phyloP scores from a whole-genome alignment of 1,140 invertebrate species.

The Drosophila saltans region DNA sequence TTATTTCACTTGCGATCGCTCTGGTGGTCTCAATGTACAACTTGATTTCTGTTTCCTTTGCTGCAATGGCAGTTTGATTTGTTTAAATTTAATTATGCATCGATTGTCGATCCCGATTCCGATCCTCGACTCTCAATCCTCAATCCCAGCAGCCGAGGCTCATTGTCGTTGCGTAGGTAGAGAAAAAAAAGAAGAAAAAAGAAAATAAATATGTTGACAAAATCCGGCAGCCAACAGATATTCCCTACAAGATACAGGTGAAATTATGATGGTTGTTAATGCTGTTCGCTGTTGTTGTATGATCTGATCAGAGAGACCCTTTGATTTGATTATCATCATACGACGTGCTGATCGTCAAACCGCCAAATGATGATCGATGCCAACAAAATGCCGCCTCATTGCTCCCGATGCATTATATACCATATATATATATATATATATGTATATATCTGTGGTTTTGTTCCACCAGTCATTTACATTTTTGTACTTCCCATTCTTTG shows the following conservation, averaged over 20 bases:
- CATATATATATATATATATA: no score
- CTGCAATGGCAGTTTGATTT: conserved; percentile 77
- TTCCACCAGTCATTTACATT: conserved; percentile 62
- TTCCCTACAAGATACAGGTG: conserved; percentile 35
- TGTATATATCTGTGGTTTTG: not conserved
- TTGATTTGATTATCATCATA: conserved; percentile 78
- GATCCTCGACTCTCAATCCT: conserved; percentile 15
- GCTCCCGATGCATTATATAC: conserved; percentile 1
- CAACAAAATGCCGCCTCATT: conserved; percentile 23
- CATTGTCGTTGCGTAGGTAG: no score
- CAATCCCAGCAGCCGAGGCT: not conserved
- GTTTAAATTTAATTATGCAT: conserved; percentile 82
- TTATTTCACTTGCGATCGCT: conserved; percentile 72
- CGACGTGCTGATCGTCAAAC: conserved; percentile 63
- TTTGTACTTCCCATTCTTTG: conserved; percentile 65
- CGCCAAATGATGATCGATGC: conserved; percentile 80
- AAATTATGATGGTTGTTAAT: conserved; percentile 66
- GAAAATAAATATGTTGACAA: conserved; percentile 25
- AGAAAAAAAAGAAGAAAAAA: conserved; percentile 19
- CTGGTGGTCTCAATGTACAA: conserved; percentile 76
- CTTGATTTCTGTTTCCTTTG: conserved; percentile 81
- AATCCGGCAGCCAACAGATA: conserved; percentile 5
- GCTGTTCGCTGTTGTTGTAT: conserved; percentile 34
- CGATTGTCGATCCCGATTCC: conserved; percentile 65
- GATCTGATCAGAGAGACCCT: conserved; percentile 37